Conservation (phyloP, 2,113 vertebrate species). For the Dromiciops gliroides region DNA sequence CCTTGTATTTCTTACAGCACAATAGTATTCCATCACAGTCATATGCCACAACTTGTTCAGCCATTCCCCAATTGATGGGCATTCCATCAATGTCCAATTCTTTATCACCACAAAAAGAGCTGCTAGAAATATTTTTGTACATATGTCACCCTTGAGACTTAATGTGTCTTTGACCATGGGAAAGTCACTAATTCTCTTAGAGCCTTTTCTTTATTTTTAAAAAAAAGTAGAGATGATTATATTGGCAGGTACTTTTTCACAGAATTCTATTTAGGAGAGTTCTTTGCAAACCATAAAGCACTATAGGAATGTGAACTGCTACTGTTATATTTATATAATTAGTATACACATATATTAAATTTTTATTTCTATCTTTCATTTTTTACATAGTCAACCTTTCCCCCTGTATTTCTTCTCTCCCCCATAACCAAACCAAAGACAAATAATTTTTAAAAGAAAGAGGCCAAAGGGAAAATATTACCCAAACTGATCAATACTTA, state of each 20-base stretch:
- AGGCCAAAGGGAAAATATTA: background rate
- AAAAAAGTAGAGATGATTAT: background rate
- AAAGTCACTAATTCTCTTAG: background rate
- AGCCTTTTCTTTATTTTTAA: background rate
- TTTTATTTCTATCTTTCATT: background rate
- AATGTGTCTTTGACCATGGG: background rate
- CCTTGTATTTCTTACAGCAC: background rate
- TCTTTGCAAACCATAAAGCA: background rate
- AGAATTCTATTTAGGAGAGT: background rate
- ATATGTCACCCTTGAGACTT: background rate
- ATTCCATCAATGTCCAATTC: background rate
- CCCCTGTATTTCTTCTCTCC: background rate
- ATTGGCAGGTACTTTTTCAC: background rate
- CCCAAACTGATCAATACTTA: background rate
- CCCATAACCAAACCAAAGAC: too few relatives aligned
- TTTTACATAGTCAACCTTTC: background rate
- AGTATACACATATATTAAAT: background rate
- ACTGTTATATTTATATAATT: background rate
- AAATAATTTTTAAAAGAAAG: background rate
- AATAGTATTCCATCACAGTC: background rate
- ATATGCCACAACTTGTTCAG: background rate
- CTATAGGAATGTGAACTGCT: background rate
- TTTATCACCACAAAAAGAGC: background rate
- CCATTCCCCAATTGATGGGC: background rate
- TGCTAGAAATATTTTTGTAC: background rate